A percentile compares a stretch with the other conserved stretches of the same genome.
These are phyloP conservation scores for Aplocera efformata DNA, from an alignment of 2,888 invertebrate genomes.

Conservation along the genomic window DNA sequence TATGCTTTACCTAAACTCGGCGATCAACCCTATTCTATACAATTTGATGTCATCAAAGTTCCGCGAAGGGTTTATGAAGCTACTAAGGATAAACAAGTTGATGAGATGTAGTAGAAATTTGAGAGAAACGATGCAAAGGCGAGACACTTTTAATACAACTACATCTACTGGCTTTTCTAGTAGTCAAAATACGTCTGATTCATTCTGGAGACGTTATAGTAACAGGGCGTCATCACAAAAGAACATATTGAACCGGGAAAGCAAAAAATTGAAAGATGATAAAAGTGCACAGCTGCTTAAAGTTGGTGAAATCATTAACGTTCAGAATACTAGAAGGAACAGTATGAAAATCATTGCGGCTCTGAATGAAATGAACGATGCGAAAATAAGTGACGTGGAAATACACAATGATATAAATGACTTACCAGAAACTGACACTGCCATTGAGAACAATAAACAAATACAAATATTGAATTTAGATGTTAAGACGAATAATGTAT, in stretches of 20 bases:
- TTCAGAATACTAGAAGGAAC: slow-evolving; percentile 70
- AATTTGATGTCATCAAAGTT: slow-evolving; percentile 96
- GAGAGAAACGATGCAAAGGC: slow-evolving; percentile 80
- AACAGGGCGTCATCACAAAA: slow-evolving; percentile 71
- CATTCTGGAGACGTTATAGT: slow-evolving; percentile 83
- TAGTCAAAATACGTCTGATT: slow-evolving; percentile 80
- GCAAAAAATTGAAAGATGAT: slow-evolving; percentile 59
- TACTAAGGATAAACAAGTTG: slow-evolving; percentile 76
- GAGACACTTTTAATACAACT: slow-evolving; percentile 84
- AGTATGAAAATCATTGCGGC: slow-evolving; percentile 73
- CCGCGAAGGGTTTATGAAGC: slow-evolving; percentile 87
- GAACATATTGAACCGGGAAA: slow-evolving; percentile 57
- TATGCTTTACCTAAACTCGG: slow-evolving; percentile 94
- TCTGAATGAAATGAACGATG: slow-evolving; percentile 54
- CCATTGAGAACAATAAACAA: slow-evolving; percentile 71
- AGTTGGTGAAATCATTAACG: slow-evolving; percentile 68
- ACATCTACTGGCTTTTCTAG: slow-evolving; percentile 82
- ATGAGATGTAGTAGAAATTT: slow-evolving; percentile 66
- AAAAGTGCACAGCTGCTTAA: slow-evolving; percentile 53
- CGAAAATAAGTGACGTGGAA: slow-evolving; percentile 44
- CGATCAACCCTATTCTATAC: slow-evolving; percentile 94
- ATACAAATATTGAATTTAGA: slow-evolving; percentile 77
- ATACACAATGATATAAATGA: slow-evolving; percentile 37
- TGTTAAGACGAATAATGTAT: slow-evolving; percentile 72
- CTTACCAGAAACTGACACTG: slow-evolving; percentile 35